Evolutionary conservation across 2,113 vertebrate genomes (phyloP).

Genomic region (Oncorhynchus tshawytscha): DNA sequence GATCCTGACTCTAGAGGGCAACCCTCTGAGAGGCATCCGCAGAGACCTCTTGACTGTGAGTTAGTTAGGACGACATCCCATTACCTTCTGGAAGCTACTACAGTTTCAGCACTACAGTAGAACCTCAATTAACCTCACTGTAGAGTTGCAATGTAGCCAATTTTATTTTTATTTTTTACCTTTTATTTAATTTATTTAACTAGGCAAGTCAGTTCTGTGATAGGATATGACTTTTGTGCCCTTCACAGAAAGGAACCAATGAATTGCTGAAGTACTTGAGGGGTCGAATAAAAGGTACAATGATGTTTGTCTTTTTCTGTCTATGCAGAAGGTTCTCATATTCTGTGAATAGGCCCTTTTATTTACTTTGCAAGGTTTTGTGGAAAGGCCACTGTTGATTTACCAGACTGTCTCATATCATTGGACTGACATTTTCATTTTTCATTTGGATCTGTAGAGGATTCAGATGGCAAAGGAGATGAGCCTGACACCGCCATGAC

Average conservation of each 20-base stretch:
- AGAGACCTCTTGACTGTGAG: constrained; percentile 89
- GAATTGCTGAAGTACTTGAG: constrained; percentile 90
- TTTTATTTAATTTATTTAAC: too few relatives aligned
- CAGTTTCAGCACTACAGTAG: too few relatives aligned
- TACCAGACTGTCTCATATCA: constrained; percentile 10
- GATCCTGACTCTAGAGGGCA: constrained; percentile 87
- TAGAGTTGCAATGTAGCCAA: too few relatives aligned
- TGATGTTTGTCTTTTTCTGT: constrained; percentile 5
- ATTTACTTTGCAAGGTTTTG: too few relatives aligned
- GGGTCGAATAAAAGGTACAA: constrained; percentile 88
- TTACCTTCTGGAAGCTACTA: too few relatives aligned
- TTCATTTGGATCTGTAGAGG: constrained; percentile 69
- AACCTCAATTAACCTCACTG: too few relatives aligned
- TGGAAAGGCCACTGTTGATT: background rate
- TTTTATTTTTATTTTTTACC: too few relatives aligned
- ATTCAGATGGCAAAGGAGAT: constrained; percentile 49
- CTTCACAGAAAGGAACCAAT: constrained; percentile 89
- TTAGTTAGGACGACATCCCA: too few relatives aligned
- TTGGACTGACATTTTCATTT: constrained; percentile 76
- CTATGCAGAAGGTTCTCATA: background rate
- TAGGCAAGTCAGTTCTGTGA: background rate
- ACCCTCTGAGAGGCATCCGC: constrained; percentile 88
- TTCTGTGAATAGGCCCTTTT: too few relatives aligned
- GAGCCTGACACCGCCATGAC: constrained; percentile 83
- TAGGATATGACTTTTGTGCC: constrained; percentile 8